Percentiles rank a stretch among this genome's conserved stretches.
Conservation (phyloP, 2,113 vertebrate genomes). For the Chinchilla lanigera region DNA sequence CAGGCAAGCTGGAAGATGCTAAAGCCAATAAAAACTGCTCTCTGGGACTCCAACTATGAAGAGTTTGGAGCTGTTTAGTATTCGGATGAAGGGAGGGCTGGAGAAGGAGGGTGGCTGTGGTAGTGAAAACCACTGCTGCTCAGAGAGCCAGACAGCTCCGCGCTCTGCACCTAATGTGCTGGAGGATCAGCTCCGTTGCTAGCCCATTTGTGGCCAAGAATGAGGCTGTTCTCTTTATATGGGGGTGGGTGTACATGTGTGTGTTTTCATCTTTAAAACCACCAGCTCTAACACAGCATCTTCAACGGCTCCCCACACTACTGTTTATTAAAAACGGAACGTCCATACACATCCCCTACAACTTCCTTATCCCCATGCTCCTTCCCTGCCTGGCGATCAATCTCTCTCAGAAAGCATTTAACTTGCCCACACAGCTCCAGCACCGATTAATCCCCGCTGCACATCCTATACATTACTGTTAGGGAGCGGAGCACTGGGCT, state of each 20-base stretch:
- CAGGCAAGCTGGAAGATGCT: slow-evolving; percentile 82
- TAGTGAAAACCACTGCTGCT: slow-evolving; percentile 77
- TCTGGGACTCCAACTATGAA: slow-evolving; percentile 78
- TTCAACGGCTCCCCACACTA: slow-evolving; percentile 68
- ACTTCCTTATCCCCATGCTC: slow-evolving; percentile 84
- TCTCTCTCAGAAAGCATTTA: slow-evolving; percentile 79
- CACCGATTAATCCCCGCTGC: slow-evolving; percentile 79
- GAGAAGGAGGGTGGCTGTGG: slow-evolving; percentile 71
- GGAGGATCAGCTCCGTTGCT: slow-evolving; percentile 76
- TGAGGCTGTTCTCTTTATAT: slow-evolving; percentile 67
- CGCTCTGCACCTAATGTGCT: slow-evolving; percentile 73
- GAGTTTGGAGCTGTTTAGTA: slow-evolving; percentile 77
- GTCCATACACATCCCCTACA: slow-evolving; percentile 82
- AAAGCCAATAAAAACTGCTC: slow-evolving; percentile 82
- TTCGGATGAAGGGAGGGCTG: slow-evolving; percentile 77
- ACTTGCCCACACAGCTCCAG: slow-evolving; percentile 79
- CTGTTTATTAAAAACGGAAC: slow-evolving; percentile 74
- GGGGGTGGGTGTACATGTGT: slow-evolving; percentile 57
- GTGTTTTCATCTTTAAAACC: slow-evolving; percentile 80
- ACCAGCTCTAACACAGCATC: slow-evolving; percentile 69
- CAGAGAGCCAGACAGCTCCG: slow-evolving; percentile 77
- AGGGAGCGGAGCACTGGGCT: slow-evolving; percentile 78
- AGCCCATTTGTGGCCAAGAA: slow-evolving; percentile 80
- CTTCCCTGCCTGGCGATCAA: slow-evolving; percentile 81
- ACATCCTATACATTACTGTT: slow-evolving; percentile 82